These are phyloP conservation scores for Willowsia nigromaculata DNA, from an alignment of 2,888 invertebrate genomes.

Conservation along the genomic window DNA sequence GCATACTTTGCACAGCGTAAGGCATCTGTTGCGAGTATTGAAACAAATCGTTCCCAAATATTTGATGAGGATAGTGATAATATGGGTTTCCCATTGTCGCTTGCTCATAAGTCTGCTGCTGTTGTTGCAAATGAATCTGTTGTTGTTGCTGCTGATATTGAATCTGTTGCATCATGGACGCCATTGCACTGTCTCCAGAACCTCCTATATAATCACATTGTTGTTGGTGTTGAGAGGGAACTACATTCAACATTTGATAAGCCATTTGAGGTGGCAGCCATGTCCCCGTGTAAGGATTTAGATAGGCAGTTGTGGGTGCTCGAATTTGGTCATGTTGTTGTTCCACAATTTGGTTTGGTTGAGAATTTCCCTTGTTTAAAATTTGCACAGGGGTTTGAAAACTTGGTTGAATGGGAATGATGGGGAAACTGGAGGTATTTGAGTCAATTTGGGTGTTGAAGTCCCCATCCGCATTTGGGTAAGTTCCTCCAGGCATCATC, in stretches of 20 bases:
- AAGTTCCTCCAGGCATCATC: background rate
- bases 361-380: background rate
- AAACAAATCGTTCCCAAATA: background rate
- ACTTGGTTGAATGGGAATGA: conserved; percentile 23
- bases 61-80: background rate
- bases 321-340: background rate
- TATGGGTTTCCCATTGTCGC: background rate
- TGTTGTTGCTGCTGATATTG: conserved; percentile 9
- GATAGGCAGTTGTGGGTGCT: background rate
- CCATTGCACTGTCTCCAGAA: conserved; percentile 19
- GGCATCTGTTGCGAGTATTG: background rate
- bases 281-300: background rate
- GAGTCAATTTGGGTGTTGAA: background rate
- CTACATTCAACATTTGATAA: conserved; percentile 28
- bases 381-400: background rate
- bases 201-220: background rate
- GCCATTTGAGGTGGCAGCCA: background rate
- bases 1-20: conserved; percentile 33
- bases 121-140: too few relatives aligned
- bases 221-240: background rate
- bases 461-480: background rate
- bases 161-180: background rate
- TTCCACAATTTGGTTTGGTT: background rate
- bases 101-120: background rate
- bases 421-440: background rate